These are phyloP conservation scores for Chromobotia macracanthus DNA, from an alignment of 2,797 vertebrate genomes.

Conservation along the genomic window DNA sequence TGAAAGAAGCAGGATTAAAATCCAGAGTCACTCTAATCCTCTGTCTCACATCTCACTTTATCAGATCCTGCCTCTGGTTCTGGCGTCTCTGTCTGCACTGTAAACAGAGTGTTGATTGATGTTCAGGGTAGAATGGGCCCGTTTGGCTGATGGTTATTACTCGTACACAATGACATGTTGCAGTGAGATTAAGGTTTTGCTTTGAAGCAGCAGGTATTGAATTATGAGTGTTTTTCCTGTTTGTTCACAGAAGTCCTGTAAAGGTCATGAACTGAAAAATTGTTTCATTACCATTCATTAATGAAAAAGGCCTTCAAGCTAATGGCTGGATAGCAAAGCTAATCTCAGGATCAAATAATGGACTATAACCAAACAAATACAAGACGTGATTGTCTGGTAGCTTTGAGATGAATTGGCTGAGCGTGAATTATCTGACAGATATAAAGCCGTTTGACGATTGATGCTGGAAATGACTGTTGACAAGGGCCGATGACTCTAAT, in stretches of 20 bases:
- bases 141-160: constrained; percentile 44
- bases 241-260: constrained; percentile 33
- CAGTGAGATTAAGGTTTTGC: constrained; percentile 28
- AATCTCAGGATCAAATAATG: constrained; percentile 59
- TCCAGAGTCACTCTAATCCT: not conserved
- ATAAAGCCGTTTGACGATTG: constrained; percentile 41
- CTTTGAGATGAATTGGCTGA: constrained; percentile 35
- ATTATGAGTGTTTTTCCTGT: constrained; percentile 38
- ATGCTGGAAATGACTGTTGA: constrained; percentile 40
- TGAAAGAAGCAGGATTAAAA: not conserved
- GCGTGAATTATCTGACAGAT: constrained; percentile 40
- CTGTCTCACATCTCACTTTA: constrained; percentile 10
- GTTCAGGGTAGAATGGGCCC: constrained; percentile 37
- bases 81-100: constrained; percentile 28
- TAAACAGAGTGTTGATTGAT: constrained; percentile 54
- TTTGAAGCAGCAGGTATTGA: constrained; percentile 44
- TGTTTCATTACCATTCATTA: constrained; percentile 56
- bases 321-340: constrained; percentile 60
- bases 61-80: constrained; percentile 32
- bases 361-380: constrained; percentile 60
- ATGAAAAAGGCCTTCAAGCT: constrained; percentile 48
- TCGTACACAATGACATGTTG: constrained; percentile 49
- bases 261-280: constrained; percentile 64
- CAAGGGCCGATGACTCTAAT: constrained; percentile 58
- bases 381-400: constrained; percentile 49